Base-by-base conservation (phyloP, 2,113 vertebrate species). In the Aspidoscelis tigris region DNA sequence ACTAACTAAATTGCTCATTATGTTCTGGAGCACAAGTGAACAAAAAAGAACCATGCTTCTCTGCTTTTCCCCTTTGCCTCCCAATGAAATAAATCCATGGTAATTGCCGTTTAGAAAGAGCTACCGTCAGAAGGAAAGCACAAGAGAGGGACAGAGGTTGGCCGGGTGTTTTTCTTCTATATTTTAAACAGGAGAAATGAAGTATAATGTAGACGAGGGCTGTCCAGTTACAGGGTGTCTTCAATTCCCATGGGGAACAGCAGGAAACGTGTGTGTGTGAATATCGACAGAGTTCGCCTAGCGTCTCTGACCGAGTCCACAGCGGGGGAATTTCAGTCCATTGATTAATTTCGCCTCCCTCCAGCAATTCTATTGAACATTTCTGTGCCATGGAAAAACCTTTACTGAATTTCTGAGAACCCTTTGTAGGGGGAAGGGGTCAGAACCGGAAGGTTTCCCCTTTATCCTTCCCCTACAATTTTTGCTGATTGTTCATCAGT, bases 31-130 rank as follows among this genome's bases (percentile, higher is more conserved):
- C 41, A 84, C 55, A 87, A 14, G 53, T 68, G 78, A n/a, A 44
- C 20, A 74, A 66, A 82, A 61, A 72, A 47, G 55, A 61, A 70
- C 84, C 64, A 61, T 47, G 58, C 61, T 72, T 86, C 76, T 80
- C 83, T 73, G 85, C 1, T 84, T 85, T 41, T 84, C 84, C 14
- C 68, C 86, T 76, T 80, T 72, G 50, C 53, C 88, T 72, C 80
- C 43, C 79, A 85, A 72, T 72, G n/a, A 88, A 92, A 41, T 58
- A 69, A 82, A 83, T 88, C 92, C 89, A 83, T 78, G 78, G 72
- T 72, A 55, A 81, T 82, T 87, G 80, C 26, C 24, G 65, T 76
- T 33, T 83, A 78, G 20, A 12, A 33, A 24, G 39, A 39, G 44
- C 20, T 76, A 76, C 64, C 43, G 39, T 70, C 26, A 75, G 58